Conservation (phyloP, 2,797 vertebrate species). For the Diplodus puntazzo region DNA sequence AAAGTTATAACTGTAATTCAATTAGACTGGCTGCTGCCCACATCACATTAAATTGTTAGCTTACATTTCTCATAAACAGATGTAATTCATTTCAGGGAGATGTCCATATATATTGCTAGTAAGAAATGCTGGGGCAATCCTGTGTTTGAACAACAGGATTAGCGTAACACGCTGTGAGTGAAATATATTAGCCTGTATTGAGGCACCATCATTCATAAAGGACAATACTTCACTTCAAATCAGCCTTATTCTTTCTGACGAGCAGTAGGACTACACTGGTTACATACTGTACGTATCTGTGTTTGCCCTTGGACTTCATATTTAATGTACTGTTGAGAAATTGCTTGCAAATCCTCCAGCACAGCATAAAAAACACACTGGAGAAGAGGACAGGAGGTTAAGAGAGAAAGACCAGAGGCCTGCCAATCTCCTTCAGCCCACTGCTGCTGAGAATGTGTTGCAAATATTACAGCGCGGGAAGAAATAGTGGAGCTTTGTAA, state of each 20-base stretch:
- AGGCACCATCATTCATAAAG: constrained; percentile 27
- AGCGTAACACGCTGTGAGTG: constrained; percentile 33
- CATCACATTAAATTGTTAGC: constrained; percentile 87
- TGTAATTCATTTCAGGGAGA: constrained; percentile 89
- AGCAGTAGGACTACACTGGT: background rate
- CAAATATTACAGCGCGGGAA: background rate
- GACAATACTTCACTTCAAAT: constrained; percentile 37
- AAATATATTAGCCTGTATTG: constrained; percentile 49
- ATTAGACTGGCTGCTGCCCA: constrained; percentile 87
- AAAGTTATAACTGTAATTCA: constrained; percentile 84
- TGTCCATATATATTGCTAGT: constrained; percentile 82
- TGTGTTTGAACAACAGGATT: constrained; percentile 56
- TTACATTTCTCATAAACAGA: constrained; percentile 89
- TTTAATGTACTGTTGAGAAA: constrained; percentile 53
- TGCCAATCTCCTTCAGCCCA: constrained; percentile 52
- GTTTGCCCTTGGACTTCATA: constrained; percentile 45
- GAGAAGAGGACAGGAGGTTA: constrained; percentile 52
- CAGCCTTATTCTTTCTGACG: constrained; percentile 9
- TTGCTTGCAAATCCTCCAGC: constrained; percentile 47
- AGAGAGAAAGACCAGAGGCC: constrained; percentile 40
- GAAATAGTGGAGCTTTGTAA: background rate
- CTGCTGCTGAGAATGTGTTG: constrained; percentile 9
- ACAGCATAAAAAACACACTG: constrained; percentile 26
- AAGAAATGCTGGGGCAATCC: constrained; percentile 45
- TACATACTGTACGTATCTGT: background rate